Base-by-base conservation (phyloP, 2,797 vertebrate species). In the Threskiornis aethiopicus region DNA sequence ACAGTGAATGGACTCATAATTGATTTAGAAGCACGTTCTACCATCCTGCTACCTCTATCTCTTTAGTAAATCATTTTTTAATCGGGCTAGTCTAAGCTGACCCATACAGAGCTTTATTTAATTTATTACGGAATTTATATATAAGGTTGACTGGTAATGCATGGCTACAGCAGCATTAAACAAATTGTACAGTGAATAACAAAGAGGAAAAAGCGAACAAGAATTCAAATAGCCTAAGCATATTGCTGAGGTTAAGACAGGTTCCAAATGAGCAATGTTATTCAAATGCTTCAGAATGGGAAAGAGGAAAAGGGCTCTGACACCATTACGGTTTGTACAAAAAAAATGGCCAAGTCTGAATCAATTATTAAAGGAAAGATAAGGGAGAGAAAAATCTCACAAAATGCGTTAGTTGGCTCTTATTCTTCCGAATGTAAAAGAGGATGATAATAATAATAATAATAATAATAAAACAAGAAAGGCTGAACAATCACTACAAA, bases 11-110 rank as follows among this genome's bases (percentile, higher is more conserved):
- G 92, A 97, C 84, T 97, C 93, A 97, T 99, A 99, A 99, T 98
- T 99, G 98, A 98, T 98, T 99, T 98, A 98, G 97, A 95, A 98
- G 96, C 94, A 96, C 86, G 92, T 95, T 95, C 75, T 98, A 98
- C 98, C 88, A 94, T 97, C 90, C 93, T 66, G 84, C 87, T 95
- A 89, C 97, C 93, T 94, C 76, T 95, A 76, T 96, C 84, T 96
- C 95, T 96, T 98, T 98, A 98, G 98, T 98, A 98, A 98, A 98
- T 98, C 98, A 97, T 97, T 98, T 98, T 98, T 98, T 98, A 98
- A 98, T 97, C 94, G 81, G 97, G 92, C 96, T 95, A 98, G 97
- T 95, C 80, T 97, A 84, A 96, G 96, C 96, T 98, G 98, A 98
- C 98, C 97, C 97, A 97, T 89, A 97, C 88, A 98, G 96, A 96